Base-by-base conservation (phyloP, 2,888 invertebrate species). In the Prosapia bicincta region DNA sequence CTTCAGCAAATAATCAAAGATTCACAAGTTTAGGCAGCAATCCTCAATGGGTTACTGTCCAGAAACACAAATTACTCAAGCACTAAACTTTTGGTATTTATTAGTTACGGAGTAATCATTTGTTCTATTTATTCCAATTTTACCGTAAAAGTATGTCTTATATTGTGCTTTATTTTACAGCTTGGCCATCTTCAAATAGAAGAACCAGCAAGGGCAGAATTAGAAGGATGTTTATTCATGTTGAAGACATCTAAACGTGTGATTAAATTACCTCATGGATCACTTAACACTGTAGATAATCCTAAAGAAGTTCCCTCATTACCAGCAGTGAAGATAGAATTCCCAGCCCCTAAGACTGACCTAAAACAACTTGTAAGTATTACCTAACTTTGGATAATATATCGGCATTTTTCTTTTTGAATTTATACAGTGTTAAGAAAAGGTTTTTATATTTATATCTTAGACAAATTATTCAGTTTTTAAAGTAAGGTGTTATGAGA, bases 181-280 rank as follows among this genome's bases (percentile, higher is more conserved):
- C 73, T 79, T 28, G 79, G 78, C 26, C 78, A 78, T 24, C 75
- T 78, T 72, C 80, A 80, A 13, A 77, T 80, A 73, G 79, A 81
- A 76, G 79, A 79, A 3, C 67, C 77, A 30, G 76, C 78, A 24
- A 79, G 88, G 79, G 86, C 86, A 70, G 87, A 86, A 28, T 86
- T 88, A 72, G 89, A 90, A 69, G 88, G 87, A 73, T 88, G 85
- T 80, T 84, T 92, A 10, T 88, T 92, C 26, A 87, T 92, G 84
- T 88, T 92, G 83, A 91, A 92, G 83, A 91, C 91, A 9, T 91
- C 91, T 0, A 91, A 90, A 83, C 87, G 93, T n/a, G 88, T 92
- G 3, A 89, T 93, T 66, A 91, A 91, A 83, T 88, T 92, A 72
- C 91, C 92, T 43, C 85, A 85, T 75, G 82, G 84, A 0, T 81